Evolutionary conservation across 2,113 vertebrate species (phyloP).

Genomic region (Martes martes): DNA sequence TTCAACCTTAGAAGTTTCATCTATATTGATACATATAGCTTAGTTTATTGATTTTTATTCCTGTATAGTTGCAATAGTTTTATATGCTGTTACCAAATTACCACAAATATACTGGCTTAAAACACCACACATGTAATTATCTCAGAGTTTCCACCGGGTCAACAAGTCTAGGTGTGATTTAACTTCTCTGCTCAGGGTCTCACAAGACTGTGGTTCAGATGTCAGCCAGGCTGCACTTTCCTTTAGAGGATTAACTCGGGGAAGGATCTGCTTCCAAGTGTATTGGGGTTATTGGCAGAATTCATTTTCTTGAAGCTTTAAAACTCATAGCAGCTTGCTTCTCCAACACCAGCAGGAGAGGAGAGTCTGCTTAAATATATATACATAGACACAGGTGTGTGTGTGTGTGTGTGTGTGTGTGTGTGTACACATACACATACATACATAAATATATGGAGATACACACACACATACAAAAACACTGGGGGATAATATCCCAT

Average conservation of each 20-base stretch:
- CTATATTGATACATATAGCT: neutral
- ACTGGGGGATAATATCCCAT: neutral
- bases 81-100: neutral
- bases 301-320: neutral
- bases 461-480: neutral
- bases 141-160: neutral
- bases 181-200: neutral
- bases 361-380: neutral
- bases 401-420: neutral
- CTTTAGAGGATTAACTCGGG: neutral
- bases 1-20: neutral
- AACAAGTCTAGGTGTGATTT: neutral
- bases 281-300: neutral
- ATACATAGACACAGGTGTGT: neutral
- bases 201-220: neutral
- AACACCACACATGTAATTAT: neutral
- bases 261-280: neutral
- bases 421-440: neutral
- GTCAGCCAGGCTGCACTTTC: neutral
- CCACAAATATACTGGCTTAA: neutral
- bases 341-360: neutral
- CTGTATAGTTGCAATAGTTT: neutral
- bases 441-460: neutral
- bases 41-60: slow-evolving; percentile 10
- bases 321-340: neutral